Percentiles rank a stretch among this genome's conserved stretches.
phyloP scores from a whole-genome alignment of 2,113 vertebrate genomes.

The Brachypteracias leptosomus region DNA sequence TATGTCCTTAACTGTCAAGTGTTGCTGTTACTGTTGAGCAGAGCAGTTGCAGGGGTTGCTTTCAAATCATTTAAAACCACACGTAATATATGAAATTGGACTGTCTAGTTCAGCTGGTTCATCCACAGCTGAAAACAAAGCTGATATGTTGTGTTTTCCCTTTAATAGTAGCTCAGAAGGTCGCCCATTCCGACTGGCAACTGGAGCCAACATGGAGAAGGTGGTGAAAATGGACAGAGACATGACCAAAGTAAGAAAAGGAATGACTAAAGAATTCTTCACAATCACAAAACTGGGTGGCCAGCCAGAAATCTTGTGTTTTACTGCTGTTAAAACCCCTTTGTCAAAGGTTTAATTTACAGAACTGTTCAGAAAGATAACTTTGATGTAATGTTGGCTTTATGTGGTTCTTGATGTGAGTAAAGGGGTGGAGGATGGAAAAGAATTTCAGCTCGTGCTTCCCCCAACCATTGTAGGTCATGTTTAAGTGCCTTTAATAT shows the following conservation, averaged over 20 bases:
- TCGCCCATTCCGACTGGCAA: slow-evolving; percentile 94
- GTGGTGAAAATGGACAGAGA: slow-evolving; percentile 99
- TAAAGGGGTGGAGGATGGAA: background rate
- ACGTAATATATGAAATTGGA: background rate
- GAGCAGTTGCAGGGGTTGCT: background rate
- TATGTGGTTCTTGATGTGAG: background rate
- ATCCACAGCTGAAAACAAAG: background rate
- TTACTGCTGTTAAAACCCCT: background rate
- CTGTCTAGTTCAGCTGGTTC: background rate
- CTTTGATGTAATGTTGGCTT: background rate
- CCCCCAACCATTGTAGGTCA: background rate
- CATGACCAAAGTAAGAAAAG: slow-evolving; percentile 91
- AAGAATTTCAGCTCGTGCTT: background rate
- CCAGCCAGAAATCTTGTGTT: background rate
- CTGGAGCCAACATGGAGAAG: slow-evolving; percentile 99
- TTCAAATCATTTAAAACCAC: background rate
- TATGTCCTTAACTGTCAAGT: background rate
- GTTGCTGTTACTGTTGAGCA: background rate
- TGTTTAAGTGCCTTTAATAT: background rate
- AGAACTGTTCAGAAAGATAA: background rate
- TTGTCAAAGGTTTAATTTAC: background rate
- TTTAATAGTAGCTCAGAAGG: slow-evolving; percentile 93
- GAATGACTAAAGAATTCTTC: background rate
- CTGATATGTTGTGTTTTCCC: background rate
- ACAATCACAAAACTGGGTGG: fast-evolving